Percentiles rank a stretch among this genome's conserved stretches.
Conservation (phyloP, 2,113 vertebrate genomes). For the Pavo muticus region DNA sequence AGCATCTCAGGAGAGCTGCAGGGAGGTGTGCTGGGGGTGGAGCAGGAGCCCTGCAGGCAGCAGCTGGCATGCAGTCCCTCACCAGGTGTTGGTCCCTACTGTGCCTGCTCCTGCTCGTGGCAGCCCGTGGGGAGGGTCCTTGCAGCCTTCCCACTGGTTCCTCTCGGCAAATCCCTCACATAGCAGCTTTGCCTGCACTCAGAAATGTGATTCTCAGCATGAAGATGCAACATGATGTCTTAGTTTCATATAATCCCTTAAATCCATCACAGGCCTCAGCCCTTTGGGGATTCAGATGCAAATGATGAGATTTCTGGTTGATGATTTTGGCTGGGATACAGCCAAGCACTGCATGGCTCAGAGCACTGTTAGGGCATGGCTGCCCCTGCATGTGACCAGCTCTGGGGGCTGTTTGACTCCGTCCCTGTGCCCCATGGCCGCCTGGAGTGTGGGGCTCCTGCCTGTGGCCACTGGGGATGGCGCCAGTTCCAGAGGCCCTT, state of each 20-base stretch:
- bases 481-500: neutral
- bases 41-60: conserved; percentile 32
- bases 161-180: neutral
- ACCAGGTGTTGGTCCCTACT: neutral
- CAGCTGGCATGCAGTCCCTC: neutral
- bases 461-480: accelerated
- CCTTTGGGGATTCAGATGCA: conserved; percentile 71
- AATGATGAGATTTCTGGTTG: conserved; percentile 70
- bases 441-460: neutral
- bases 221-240: conserved; percentile 77
- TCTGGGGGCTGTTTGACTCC: neutral
- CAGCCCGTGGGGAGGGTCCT: neutral
- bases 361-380: conserved; percentile 38
- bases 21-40: accelerated
- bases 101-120: neutral
- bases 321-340: conserved; percentile 69
- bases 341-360: conserved; percentile 36
- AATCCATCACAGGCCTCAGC: conserved; percentile 72
- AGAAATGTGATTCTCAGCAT: conserved; percentile 71
- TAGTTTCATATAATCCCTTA: conserved; percentile 73
- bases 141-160: conserved; percentile 8
- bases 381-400: neutral
- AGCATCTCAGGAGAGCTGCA: neutral
- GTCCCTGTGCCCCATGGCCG: neutral
- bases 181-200: conserved; percentile 12